Evolutionary conservation across 2,113 vertebrate species (phyloP), one percentile per base, ranked within the genome.

Genomic region (Megaleporinus macrocephalus): DNA sequence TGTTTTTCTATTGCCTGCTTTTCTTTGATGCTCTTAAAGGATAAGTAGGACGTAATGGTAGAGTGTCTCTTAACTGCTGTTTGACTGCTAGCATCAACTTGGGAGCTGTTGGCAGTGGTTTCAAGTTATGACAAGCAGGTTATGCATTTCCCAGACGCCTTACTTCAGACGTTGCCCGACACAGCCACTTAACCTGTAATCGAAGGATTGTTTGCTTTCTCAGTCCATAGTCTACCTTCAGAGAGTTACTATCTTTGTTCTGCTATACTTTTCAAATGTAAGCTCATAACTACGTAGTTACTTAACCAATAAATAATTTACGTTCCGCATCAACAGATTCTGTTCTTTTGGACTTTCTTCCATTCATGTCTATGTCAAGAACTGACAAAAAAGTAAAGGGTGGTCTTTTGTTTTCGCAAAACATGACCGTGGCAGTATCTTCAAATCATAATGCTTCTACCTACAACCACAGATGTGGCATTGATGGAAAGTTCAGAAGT

Each of bases 151-250:
- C 27, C 80, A 82, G 77, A 82, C 62, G 69, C 82, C 70, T 69
- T 85, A 74, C 53, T 85, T 82, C 65, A 68, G 10, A 49, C 22
- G 26, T 36, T 79, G 65, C 79, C 76, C 70, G 61, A 74, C 69
- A 36, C 22, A 71, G 70, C 30, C 33, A 12, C 61, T 53, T n/a
- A 82, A 47, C 63, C 53, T 68, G 77, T 68, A 47, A 47, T 55
- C 12, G 24, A 53, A 83, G 70, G 61, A 73, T 68, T 76, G 81
- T 83, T 86, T 83, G 66, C 61, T 77, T 80, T 75, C 47, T 68
- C 63, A 47, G 80, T 78, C 47, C 62, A 29, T 76, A 66, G 73
- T 66, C 72, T 49, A 57, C 53, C 20, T 15, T 22, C 4, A 3
- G 15, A n/a, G 53, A 51, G 16, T 51, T 51, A 51, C 12, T 51